phyloP scores from a whole-genome alignment of 2,113 vertebrate genomes.

The Puntigrus tetrazona region DNA sequence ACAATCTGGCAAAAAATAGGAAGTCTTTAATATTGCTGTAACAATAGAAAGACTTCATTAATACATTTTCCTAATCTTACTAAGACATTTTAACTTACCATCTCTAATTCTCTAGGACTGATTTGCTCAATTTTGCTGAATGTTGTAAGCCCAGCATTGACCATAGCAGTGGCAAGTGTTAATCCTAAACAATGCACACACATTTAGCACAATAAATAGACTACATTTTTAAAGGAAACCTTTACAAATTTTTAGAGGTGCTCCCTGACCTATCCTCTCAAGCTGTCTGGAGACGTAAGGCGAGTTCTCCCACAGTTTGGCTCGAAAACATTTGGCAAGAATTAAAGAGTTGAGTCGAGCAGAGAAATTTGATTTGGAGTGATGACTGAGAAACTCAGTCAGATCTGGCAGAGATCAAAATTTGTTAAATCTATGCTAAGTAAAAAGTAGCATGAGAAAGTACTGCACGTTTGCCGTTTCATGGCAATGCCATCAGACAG shows the following conservation, averaged over 20 bases:
- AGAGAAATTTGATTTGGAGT: slow-evolving; percentile 78
- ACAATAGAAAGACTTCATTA: neutral
- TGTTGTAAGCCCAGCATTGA: slow-evolving; percentile 91
- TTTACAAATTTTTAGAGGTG: neutral
- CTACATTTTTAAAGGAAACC: neutral
- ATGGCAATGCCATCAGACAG: neutral
- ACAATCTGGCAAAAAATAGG: slow-evolving; percentile 82
- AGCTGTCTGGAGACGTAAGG: slow-evolving; percentile 89
- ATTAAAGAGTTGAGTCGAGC: slow-evolving; percentile 85
- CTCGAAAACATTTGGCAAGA: slow-evolving; percentile 93
- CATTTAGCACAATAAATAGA: neutral
- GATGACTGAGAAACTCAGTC: slow-evolving; percentile 85
- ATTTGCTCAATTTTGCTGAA: slow-evolving; percentile 94
- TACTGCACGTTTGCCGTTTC: neutral
- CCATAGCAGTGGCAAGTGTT: slow-evolving; percentile 89
- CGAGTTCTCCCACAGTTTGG: slow-evolving; percentile 96
- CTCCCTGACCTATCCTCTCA: slow-evolving; percentile 90
- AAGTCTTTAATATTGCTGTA: neutral
- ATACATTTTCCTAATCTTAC: neutral
- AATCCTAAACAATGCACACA: slow-evolving; percentile 76
- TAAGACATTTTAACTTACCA: slow-evolving; percentile 74
- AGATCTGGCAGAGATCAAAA: slow-evolving; percentile 76
- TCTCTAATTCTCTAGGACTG: slow-evolving; percentile 89
- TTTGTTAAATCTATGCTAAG: neutral
- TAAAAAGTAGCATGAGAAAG: neutral